Evolutionary conservation across 1,140 invertebrate genomes (phyloP), one percentile per base, ranked within the genome.

Genomic region (Homarus americanus): DNA sequence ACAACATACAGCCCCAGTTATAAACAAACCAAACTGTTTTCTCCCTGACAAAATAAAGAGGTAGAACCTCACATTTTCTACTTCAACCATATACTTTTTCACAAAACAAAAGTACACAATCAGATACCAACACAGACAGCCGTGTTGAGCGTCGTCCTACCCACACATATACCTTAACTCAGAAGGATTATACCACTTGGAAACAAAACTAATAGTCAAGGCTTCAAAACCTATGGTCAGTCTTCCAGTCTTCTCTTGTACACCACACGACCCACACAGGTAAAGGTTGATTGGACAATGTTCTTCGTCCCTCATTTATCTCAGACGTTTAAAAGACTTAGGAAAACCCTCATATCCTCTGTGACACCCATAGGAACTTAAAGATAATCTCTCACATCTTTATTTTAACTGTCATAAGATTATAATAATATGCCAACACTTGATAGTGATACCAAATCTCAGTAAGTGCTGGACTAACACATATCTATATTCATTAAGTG

Each of bases 1-100:
- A 73, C 32, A 85, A 17, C 83, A 34, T 85, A 49, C 40, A 75
- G 72, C 34, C 40, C 44, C 32, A 85, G 12, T 32, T 69, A 69
- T 69, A 0, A 69, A 69, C 12, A 28, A 69, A 69, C 63, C 63
- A 32, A 69, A 69, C 5, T 69, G 28, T 69, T 69, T 28, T 69
- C n/a, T 69, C 63, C 63, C 63, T 69, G 63, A 69, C 63, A 69
- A 32, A 69, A 69, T 69, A 32, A 5, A 24, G 63, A 69, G 63
- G n/a, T 32, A 69, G n/a, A 69, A 28, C 24, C 24, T 32, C 63
- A 28, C 5, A 32, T 28, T 32, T 7, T 69, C 7, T 7, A 32
- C 4, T 32, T 69, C 63, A 69, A 69, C n/a, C 63, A 69, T 9
- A 69, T 69, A 69, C 63, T 69, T 20, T 69, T 69, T 24, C 5